Base-by-base conservation (phyloP, 2,797 vertebrate species). In the Mallotus villosus region DNA sequence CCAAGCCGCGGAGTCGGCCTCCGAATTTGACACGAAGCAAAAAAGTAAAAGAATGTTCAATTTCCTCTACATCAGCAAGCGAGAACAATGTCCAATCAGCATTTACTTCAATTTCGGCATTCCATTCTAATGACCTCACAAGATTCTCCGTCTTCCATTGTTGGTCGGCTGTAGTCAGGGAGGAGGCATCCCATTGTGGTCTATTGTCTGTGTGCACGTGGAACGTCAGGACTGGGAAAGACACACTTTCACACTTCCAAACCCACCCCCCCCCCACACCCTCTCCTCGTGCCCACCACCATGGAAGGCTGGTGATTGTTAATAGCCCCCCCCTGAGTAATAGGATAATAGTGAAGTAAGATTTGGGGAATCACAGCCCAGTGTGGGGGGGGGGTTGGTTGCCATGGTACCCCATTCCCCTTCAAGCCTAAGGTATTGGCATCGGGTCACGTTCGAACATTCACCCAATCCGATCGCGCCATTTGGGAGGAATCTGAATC, bases 281-380 rank as follows among this genome's bases (percentile, higher is more conserved):
- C 32, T 34, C 32, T 34, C 3, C 32, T 7, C 1, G 5, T 34
- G 32, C 74, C 74, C 8, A 8, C 21, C 72, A 73, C 78, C 70
- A 71, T 76, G 70, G 70, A 84, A 76, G 22, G 57, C 53, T 69
- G 51, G 70, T 19, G 51, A 57, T 77, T 90, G 82, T 85, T 84
- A 86, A 84, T 83, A 84, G 78, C 68, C 68, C 80, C 83, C 70
- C 68, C 70, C 68, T 79, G 27, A 67, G 61, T 75, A 64, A 74
- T 70, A 68, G 59, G 81, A 62, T 78, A 75, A 68, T 66, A 67
- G 77, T 61, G 72, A 80, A 85, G 78, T 72, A 68, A 71, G 82
- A 85, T 88, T 82, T 63, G 80, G 73, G 74, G 65, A 82, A 80
- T 82, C 70, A 70, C 70, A 68, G 64, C 70, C 74, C 75, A n/a